Base-by-base conservation (phyloP, 2,888 invertebrate genomes). In the Odontocolon sp. region DNA sequence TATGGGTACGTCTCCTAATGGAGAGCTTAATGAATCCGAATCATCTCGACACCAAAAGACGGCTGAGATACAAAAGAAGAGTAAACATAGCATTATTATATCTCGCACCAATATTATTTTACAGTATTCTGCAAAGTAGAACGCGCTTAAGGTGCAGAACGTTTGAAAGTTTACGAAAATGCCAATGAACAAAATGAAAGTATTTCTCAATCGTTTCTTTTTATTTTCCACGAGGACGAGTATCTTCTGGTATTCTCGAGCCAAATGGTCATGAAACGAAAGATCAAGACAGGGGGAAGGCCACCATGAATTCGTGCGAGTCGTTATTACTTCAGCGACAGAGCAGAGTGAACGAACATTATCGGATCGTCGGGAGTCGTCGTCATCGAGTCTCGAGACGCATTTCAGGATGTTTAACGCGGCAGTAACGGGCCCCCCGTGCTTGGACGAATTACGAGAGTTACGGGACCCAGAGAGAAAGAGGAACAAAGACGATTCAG, bases 341-440 rank as follows among this genome's bases (percentile, higher is more conserved):
- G 59, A 47, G 59, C 57, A 40, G 5, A 77, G 68, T 36, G 67
- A 79, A 70, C 36, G 67, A 64, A 68, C 71, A 77, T 80, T 70
- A 72, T 77, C 72, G 78, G 74, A 66, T 77, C 68, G 72, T 67
- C 63, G 42, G 64, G 50, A 70, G 63, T 26, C 16, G 82, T 84
- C 79, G 80, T 83, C 81, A 81, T 80, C 80, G 78, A 77, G 73
- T 81, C 70, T 63, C 79, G 72, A 79, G 72, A 82, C 80, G 80
- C 79, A 79, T 84, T 83, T 83, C 79, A 67, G 76, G 71, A 70
- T 74, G 69, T 84, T 84, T 84, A 86, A 85, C 77, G 82, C 69
- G 69, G 77, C 80, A 84, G 77, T 83, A 83, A 86, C 81, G 77
- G 77, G 36, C 33, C 63, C 57, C 26, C 26, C 14, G 54, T 33